Base-by-base conservation (phyloP, 2,797 vertebrate genomes). In the Falco concolor region DNA sequence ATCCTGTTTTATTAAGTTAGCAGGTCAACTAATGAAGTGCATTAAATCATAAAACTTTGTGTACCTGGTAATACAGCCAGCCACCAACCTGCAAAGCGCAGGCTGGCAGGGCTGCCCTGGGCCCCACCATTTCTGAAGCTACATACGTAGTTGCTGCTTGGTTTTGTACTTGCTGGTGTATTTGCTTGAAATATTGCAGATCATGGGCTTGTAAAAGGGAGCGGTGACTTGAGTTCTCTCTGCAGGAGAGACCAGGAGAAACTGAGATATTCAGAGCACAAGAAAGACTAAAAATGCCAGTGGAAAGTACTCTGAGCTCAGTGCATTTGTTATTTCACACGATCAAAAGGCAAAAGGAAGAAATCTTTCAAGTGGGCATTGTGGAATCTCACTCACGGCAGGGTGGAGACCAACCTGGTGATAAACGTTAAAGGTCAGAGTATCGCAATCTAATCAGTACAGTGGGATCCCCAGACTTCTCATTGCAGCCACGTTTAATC, bases 281-380 rank as follows among this genome's bases (percentile, higher is more conserved):
- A 75, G 64, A 36, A 53, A 49, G 72, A 68, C 57, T 93, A 6
- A 72, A 87, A 94, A 83, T 77, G 53, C 67, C 81, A 85, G 38
- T 65, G 81, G 89, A 96, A 95, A 91, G 69, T 93, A 57, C 93
- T 94, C 42, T 96, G 91, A 84, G 81, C 74, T 90, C 74, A 75
- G 53, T 61, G 54, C 50, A 9, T 56, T 80, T 80, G 32, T 9
- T 88, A 34, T 87, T 95, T 96, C 95, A 89, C 67, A n/a, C 93
- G 84, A 85, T 64, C 53, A 27, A 38, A 94, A 76, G 87, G 86
- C 91, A 78, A 94, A 96, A 91, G 90, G 95, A 93, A 79, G 88
- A 90, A 80, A 47, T 60, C 53, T 23, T 59, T 88, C 80, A 64
- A 93, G 72, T 93, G 78, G 79, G 75, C 59, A 83, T 53, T 95